Percentiles rank a stretch among this genome's conserved stretches.
Conservation (phyloP, 2,113 vertebrate genomes). For the Gila orcuttii region DNA sequence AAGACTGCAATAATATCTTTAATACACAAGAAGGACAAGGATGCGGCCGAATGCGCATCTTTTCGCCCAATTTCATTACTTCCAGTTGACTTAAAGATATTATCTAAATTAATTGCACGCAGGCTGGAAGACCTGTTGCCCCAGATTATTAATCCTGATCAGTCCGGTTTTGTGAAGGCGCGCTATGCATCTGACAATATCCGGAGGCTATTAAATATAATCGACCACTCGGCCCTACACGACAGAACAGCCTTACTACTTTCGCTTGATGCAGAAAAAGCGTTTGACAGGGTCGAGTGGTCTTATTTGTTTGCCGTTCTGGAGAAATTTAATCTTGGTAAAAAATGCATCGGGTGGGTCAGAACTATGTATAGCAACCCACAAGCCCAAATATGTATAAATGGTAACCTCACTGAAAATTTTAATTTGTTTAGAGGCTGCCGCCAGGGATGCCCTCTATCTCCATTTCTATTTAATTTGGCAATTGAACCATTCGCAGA, state of each 20-base stretch:
- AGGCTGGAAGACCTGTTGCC: conserved; percentile 28
- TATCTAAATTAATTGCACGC: conserved; percentile 30
- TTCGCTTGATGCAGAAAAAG: conserved; percentile 41
- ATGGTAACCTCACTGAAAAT: too few relatives aligned
- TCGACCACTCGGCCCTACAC: conserved; percentile 7
- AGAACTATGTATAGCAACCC: too few relatives aligned
- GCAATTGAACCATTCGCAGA: too few relatives aligned
- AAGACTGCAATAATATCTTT: conserved; percentile 23
- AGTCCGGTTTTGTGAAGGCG: neutral
- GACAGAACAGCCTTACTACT: neutral
- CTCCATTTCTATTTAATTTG: too few relatives aligned
- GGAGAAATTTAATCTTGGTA: too few relatives aligned
- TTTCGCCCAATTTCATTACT: conserved; percentile 34
- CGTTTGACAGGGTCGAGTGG: conserved; percentile 29
- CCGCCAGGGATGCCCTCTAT: too few relatives aligned
- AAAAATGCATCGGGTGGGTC: too few relatives aligned
- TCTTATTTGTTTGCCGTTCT: neutral
- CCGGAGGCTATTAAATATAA: conserved; percentile 27
- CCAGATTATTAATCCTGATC: conserved; percentile 26
- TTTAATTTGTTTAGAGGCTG: too few relatives aligned
- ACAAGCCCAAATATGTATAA: too few relatives aligned
- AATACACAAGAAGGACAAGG: too few relatives aligned
- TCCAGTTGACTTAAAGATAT: conserved; percentile 41
- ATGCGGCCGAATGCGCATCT: neutral
- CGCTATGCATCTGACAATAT: neutral